These are phyloP conservation scores for Prietella phreatophila DNA, from an alignment of 2,113 vertebrate genomes.

Conservation along the genomic window DNA sequence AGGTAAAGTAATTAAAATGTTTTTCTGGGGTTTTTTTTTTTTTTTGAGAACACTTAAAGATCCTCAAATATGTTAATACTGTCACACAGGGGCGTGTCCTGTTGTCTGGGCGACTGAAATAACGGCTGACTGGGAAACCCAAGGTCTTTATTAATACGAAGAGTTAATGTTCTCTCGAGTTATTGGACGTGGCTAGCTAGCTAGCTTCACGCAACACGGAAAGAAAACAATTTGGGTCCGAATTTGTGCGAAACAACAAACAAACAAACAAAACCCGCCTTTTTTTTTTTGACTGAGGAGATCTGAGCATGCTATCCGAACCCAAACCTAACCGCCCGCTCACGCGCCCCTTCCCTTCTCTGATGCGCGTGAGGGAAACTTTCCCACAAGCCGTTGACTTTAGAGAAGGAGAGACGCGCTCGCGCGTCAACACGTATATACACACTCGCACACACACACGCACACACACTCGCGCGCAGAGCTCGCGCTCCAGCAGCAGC, in stretches of 20 bases:
- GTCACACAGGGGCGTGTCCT: not conserved
- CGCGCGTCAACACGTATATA: not conserved
- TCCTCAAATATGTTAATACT: not conserved
- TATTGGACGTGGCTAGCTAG: not conserved
- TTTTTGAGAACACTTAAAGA: no score
- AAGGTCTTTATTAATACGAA: not conserved
- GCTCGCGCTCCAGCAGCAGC: not conserved
- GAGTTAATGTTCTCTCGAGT: not conserved
- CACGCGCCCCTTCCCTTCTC: not conserved
- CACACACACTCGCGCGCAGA: not conserved
- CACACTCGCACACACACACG: not conserved
- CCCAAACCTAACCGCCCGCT: not conserved
- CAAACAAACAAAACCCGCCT: no score
- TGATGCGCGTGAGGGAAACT: slow-evolving; percentile 13
- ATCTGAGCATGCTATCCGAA: not conserved
- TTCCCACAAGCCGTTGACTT: not conserved
- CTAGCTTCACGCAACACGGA: not conserved
- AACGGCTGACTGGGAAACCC: not conserved
- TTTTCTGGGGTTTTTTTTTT: no score
- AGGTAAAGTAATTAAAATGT: no score
- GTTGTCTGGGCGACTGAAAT: not conserved
- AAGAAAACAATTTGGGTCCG: not conserved
- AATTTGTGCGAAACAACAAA: not conserved
- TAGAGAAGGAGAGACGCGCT: not conserved
- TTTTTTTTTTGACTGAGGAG: not conserved